A percentile compares a stretch with the other conserved stretches of the same genome.
These are phyloP conservation scores for Dilophus febrilis DNA, from an alignment of 2,888 invertebrate species.

Conservation along the genomic window DNA sequence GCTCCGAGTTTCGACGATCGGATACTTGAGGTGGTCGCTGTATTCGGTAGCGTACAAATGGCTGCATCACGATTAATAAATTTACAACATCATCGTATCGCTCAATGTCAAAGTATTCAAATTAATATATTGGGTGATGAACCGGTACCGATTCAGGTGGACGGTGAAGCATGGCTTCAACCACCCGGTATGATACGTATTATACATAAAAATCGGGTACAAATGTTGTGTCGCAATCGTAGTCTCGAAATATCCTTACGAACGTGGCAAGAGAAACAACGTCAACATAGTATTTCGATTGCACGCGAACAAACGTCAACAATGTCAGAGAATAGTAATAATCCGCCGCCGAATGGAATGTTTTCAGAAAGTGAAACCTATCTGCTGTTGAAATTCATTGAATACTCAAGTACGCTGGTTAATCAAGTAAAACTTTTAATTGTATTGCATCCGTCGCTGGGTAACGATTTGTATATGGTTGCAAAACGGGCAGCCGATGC, in stretches of 20 bases:
- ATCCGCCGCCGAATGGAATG: slow-evolving; percentile 27
- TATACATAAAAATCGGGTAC: slow-evolving; percentile 91
- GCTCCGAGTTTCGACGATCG: slow-evolving; percentile 93
- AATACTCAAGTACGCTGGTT: slow-evolving; percentile 70
- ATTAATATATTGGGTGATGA: slow-evolving; percentile 87
- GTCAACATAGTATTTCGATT: slow-evolving; percentile 35
- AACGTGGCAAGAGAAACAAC: slow-evolving; percentile 73
- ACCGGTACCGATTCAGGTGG: slow-evolving; percentile 89
- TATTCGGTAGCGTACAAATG: slow-evolving; percentile 92
- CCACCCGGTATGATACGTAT: slow-evolving; percentile 92
- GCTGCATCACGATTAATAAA: slow-evolving; percentile 89
- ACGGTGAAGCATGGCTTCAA: slow-evolving; percentile 97
- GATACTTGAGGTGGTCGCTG: slow-evolving; percentile 91
- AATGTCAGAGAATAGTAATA: slow-evolving; percentile 19
- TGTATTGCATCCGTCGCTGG: slow-evolving; percentile 48
- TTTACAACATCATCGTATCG: slow-evolving; percentile 90
- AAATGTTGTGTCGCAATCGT: slow-evolving; percentile 86
- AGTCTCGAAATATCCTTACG: slow-evolving; percentile 78
- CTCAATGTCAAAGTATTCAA: slow-evolving; percentile 90
- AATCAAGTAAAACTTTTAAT: slow-evolving; percentile 58
- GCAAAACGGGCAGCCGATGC: slow-evolving; percentile 54
- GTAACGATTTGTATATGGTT: slow-evolving; percentile 55
- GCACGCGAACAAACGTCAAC: slow-evolving; percentile 31
- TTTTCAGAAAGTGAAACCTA: slow-evolving; percentile 32
- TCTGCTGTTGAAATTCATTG: slow-evolving; percentile 56